Evolutionary conservation across 2,888 invertebrate genomes (phyloP), one percentile per base, ranked within the genome.

Genomic region (Incurvaria masculella): DNA sequence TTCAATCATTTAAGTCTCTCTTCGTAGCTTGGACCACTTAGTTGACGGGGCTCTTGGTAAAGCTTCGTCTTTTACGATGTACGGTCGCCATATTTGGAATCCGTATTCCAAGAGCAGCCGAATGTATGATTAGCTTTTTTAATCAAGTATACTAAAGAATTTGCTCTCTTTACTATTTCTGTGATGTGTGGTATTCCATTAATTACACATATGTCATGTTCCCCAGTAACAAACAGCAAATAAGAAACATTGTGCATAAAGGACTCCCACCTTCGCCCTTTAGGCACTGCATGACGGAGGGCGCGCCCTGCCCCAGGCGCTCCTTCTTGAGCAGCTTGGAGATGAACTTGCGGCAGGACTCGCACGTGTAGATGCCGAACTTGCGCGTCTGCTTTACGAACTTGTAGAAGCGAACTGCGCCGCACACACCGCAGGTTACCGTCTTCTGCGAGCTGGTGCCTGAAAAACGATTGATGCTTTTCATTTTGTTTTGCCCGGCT

Each of bases 321-420:
- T 83, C 83, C 50, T 85, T 82, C 66, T 88, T 88, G 53, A 89
- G 82, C 81, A 89, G 86, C 65, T 90, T 89, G 17, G 89, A 86
- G 60, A 93, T 90, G 67, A 94, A 94, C 66, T 91, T 91, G 45
- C 90, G 81, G 66, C 94, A 94, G 8, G 89, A 86, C 63, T 91
- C 90, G 67, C 94, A 94, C 55, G 90, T 89, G 61, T 87, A 86
- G 52, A 90, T 88, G 23, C 92, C 92, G 65, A 90, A 91, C 64
- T 91, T 92, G 51, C 89, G 81, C 20, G 90, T 87, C 71, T 91
- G 89, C 60, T 86, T 85, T 10, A 89, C 83, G 64, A 89, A 88
- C 61, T 87, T 85, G 66, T 86, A 87, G 64, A 86, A 87, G 45
- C 90, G 81, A 38, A 87, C 83, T 40, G 89, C 87, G 39, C 88